Percentiles rank a stretch among this genome's conserved stretches.
Evolutionary conservation across 2,797 vertebrate genomes (phyloP).

Genomic region (Cygnus olor): DNA sequence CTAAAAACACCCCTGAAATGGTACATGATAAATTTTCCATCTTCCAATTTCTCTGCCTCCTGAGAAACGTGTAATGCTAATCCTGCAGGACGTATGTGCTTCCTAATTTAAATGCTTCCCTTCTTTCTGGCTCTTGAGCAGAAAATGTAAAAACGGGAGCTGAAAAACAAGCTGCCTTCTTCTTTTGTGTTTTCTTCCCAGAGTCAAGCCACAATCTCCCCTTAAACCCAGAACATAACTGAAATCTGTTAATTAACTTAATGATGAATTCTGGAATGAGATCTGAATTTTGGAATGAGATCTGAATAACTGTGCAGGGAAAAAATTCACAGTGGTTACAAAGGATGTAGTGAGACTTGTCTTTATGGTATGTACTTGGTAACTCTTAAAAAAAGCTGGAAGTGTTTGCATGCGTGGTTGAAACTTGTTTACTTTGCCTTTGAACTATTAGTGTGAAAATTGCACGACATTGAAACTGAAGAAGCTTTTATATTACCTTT

Average conservation of each 20-base stretch:
- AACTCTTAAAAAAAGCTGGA: neutral
- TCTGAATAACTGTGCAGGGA: conserved; percentile 28
- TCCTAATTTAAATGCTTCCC: conserved; percentile 42
- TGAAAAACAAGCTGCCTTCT: conserved; percentile 26
- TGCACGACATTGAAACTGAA: neutral
- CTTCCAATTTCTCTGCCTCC: conserved; percentile 2
- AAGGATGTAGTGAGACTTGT: neutral
- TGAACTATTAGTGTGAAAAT: neutral
- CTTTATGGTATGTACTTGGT: neutral
- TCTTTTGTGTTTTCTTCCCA: conserved; percentile 53
- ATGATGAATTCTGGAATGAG: conserved; percentile 37
- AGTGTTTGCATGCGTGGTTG: neutral
- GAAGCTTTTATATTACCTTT: neutral
- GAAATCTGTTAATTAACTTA: conserved; percentile 48
- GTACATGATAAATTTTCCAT: neutral
- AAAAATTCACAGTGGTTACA: neutral
- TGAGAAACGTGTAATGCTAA: conserved; percentile 17
- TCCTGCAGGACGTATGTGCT: neutral
- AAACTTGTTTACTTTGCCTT: conserved; percentile 36
- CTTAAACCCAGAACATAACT: conserved; percentile 19
- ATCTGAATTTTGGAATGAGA: conserved; percentile 48
- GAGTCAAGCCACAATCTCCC: conserved; percentile 16
- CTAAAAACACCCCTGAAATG: neutral
- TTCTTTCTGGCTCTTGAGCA: conserved; percentile 2
- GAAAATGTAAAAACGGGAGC: conserved; percentile 52